Percentiles rank a stretch among this genome's conserved stretches.
Conservation (phyloP, 2,113 vertebrate genomes). For the Tauraco erythrolophus region DNA sequence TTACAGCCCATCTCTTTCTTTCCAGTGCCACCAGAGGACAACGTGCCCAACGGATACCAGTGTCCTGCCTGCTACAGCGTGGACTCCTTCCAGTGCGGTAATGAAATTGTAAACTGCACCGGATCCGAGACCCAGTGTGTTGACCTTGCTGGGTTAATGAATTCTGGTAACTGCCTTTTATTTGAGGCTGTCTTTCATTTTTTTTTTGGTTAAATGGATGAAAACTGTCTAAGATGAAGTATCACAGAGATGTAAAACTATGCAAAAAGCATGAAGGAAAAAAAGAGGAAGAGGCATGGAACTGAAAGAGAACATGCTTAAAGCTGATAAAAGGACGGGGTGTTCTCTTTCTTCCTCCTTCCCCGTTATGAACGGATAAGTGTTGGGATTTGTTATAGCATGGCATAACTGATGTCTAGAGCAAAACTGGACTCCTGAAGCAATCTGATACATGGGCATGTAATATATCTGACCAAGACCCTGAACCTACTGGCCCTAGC, state of each 20-base stretch:
- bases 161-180: conserved; percentile 5
- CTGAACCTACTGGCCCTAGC: background rate
- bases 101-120: background rate
- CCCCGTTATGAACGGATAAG: background rate
- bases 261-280: background rate
- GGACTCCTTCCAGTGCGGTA: background rate
- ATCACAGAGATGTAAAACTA: background rate
- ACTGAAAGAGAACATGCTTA: background rate
- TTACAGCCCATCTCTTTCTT: background rate
- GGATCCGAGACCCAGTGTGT: conserved; percentile 28
- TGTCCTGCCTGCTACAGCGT: conserved; percentile 33
- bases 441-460: rapidly evolving
- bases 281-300: background rate
- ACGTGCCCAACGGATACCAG: background rate
- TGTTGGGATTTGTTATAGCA: background rate
- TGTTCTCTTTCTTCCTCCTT: background rate
- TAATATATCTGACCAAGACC: background rate
- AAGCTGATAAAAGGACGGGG: rapidly evolving
- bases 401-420: background rate
- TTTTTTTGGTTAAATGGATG: background rate
- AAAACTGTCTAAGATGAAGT: background rate
- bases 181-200: background rate
- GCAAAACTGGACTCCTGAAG: background rate
- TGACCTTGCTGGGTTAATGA: conserved; percentile 49
- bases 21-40: conserved; percentile 32